A percentile compares a stretch with the other conserved stretches of the same genome.
Conservation (phyloP, 2,797 vertebrate species). For the Margarornis squamiger region DNA sequence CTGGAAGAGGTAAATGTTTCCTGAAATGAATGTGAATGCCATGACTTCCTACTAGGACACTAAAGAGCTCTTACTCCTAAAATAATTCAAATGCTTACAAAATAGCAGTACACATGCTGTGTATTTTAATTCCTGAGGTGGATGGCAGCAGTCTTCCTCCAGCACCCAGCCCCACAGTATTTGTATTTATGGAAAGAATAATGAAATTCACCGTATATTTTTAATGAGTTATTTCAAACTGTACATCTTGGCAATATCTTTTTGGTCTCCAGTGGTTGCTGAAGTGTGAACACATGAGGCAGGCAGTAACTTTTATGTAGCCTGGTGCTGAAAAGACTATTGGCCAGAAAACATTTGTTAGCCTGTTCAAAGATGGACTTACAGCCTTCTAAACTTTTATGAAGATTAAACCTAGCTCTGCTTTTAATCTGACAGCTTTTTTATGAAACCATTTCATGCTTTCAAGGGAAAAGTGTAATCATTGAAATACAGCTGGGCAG, state of each 20-base stretch:
- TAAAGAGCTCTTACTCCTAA: conserved; percentile 18
- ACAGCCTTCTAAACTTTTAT: background rate
- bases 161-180: background rate
- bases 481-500: background rate
- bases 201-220: background rate
- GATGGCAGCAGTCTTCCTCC: background rate
- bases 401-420: background rate
- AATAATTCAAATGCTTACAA: background rate
- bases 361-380: background rate
- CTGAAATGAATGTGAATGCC: conserved; percentile 66
- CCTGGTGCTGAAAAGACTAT: background rate
- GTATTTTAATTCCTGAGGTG: conserved; percentile 16
- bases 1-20: conserved; percentile 47
- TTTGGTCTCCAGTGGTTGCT: background rate
- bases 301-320: background rate
- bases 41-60: background rate
- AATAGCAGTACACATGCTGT: background rate
- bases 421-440: background rate
- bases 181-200: background rate
- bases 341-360: background rate
- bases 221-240: conserved; percentile 4
- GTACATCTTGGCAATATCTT: background rate
- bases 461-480: background rate
- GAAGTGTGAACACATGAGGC: background rate
- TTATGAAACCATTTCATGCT: background rate